Percentiles rank a stretch among this genome's conserved stretches.
These are phyloP conservation scores for Rhabdornis inornatus DNA, from an alignment of 2,113 vertebrate species.

Conservation along the genomic window DNA sequence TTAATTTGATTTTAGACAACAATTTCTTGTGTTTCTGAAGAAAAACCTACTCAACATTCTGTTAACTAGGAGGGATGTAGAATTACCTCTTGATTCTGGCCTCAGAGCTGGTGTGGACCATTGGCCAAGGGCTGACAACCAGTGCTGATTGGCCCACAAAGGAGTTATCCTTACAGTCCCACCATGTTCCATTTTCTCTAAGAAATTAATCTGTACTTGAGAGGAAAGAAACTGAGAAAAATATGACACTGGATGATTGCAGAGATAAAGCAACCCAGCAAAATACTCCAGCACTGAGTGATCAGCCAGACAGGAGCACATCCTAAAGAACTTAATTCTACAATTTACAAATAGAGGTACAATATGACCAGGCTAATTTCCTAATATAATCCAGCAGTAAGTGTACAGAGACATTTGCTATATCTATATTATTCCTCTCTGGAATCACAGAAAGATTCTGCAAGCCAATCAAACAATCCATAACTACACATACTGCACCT, in stretches of 20 bases:
- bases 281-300: neutral
- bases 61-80: neutral
- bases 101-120: neutral
- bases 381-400: neutral
- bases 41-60: neutral
- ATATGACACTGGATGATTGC: neutral
- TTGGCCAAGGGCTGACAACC: neutral
- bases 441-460: neutral
- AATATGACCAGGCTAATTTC: neutral
- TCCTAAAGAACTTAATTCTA: neutral
- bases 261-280: neutral
- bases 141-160: neutral
- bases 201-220: neutral
- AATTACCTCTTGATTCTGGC: neutral
- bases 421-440: neutral
- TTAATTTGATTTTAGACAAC: neutral
- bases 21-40: neutral
- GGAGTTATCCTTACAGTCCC: fast-evolving
- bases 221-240: neutral
- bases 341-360: neutral
- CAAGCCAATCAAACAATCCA: neutral
- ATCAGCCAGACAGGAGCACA: neutral
- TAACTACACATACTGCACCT: neutral
- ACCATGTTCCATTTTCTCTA: neutral
- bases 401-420: neutral